phyloP scores from a whole-genome alignment of 2,113 vertebrate species.

The Eolophus roseicapilla region DNA sequence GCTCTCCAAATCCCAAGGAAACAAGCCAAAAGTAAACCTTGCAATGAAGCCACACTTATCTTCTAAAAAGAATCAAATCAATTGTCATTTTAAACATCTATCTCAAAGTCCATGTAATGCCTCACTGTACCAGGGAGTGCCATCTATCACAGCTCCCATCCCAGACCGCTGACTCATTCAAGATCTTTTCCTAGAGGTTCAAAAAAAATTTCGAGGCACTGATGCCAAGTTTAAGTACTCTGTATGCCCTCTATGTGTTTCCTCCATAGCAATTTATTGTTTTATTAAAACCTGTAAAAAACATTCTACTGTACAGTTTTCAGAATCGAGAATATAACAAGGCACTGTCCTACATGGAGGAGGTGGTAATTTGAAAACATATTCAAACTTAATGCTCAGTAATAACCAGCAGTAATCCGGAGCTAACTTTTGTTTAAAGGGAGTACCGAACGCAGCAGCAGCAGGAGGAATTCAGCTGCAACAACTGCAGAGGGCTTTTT shows the following conservation, averaged over 20 bases:
- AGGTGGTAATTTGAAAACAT: not conserved
- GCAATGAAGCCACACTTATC: not conserved
- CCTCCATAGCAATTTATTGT: not conserved
- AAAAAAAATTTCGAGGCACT: conserved; percentile 32
- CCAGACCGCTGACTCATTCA: conserved; percentile 63
- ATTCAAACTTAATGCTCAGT: not conserved
- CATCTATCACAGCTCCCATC: conserved; percentile 41
- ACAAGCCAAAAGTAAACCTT: not conserved
- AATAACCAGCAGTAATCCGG: not conserved
- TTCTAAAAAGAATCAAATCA: not conserved
- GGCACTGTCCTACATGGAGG: not conserved
- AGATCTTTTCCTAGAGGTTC: conserved; percentile 60
- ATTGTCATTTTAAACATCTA: not conserved
- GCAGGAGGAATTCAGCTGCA: not conserved
- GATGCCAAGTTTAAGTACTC: conserved; percentile 18
- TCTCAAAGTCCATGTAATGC: not conserved
- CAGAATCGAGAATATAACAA: not conserved
- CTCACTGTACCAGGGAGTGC: conserved; percentile 40
- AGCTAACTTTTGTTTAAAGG: not conserved
- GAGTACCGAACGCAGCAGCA: not conserved
- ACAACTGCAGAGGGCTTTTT: conserved; percentile 38
- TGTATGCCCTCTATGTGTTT: not conserved
- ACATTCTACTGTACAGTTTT: not conserved
- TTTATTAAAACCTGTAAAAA: not conserved
- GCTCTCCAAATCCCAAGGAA: not conserved